Percentiles rank a stretch among this genome's conserved stretches.
Conservation (phyloP, 2,797 vertebrate species). For the Pelodytes ibericus region DNA sequence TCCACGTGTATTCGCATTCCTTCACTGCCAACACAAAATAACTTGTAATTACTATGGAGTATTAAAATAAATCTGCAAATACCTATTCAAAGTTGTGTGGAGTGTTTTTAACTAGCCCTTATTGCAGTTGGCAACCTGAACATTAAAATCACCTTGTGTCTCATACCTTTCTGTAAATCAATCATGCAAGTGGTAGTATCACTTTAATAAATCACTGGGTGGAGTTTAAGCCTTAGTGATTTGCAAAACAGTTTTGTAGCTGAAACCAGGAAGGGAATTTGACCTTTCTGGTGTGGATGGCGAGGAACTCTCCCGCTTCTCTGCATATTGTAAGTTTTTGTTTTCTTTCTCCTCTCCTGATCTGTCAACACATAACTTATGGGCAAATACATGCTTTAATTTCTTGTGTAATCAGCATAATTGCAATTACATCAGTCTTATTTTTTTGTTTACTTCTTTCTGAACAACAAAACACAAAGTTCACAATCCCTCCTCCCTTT, state of each 20-base stretch:
- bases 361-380: background rate
- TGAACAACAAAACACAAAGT: background rate
- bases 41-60: no score
- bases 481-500: background rate
- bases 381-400: background rate
- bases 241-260: constrained; percentile 20
- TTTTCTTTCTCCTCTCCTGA: background rate
- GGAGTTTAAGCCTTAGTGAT: constrained; percentile 28
- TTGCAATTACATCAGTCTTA: no score
- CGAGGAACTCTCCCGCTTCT: constrained; percentile 15
- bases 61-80: no score
- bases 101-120: no score
- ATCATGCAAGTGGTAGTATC: constrained; percentile 3
- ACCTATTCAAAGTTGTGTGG: no score
- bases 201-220: constrained; percentile 54
- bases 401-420: background rate
- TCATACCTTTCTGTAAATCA: no score
- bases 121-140: no score
- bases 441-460: background rate
- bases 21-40: no score
- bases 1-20: no score
- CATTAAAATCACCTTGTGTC: no score
- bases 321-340: constrained; percentile 27
- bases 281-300: constrained; percentile 52
- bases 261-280: constrained; percentile 67